phyloP scores from a whole-genome alignment of 2,113 vertebrate genomes.

The Haemorhous mexicanus region DNA sequence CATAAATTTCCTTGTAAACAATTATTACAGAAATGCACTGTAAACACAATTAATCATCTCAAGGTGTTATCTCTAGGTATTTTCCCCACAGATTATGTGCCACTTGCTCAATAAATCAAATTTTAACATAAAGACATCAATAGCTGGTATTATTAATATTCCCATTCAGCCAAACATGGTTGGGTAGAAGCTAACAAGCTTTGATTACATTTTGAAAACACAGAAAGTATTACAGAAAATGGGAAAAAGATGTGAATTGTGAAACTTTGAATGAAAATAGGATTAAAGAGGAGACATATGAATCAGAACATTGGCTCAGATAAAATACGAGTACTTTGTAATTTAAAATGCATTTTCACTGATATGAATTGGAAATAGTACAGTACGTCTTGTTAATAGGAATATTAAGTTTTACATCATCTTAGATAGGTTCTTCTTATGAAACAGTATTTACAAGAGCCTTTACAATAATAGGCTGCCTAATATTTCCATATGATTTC shows the following conservation, averaged over 20 bases:
- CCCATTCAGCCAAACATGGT: slow-evolving; percentile 42
- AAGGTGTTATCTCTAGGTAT: slow-evolving; percentile 71
- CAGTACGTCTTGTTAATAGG: slow-evolving; percentile 37
- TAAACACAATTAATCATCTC: slow-evolving; percentile 71
- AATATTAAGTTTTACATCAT: slow-evolving; percentile 59
- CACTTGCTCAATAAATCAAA: slow-evolving; percentile 61
- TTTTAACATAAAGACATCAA: slow-evolving; percentile 66
- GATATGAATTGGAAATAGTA: slow-evolving; percentile 15
- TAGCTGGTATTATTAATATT: slow-evolving; percentile 61
- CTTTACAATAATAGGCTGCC: slow-evolving; percentile 38
- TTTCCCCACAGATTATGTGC: slow-evolving; percentile 58
- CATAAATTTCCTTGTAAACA: slow-evolving; percentile 70
- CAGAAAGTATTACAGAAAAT: slow-evolving; percentile 35
- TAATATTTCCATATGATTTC: slow-evolving; percentile 45
- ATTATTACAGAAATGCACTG: slow-evolving; percentile 67
- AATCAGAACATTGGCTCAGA: slow-evolving; percentile 28
- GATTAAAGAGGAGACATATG: slow-evolving; percentile 29
- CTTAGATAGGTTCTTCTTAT: slow-evolving; percentile 31
- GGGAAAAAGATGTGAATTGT: slow-evolving; percentile 22
- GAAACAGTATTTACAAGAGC: slow-evolving; percentile 48
- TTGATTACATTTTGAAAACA: slow-evolving; percentile 51
- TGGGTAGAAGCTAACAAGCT: slow-evolving; percentile 47
- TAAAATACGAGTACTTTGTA: slow-evolving; percentile 10
- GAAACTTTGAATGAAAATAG: slow-evolving; percentile 34
- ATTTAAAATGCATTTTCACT: slow-evolving; percentile 42